These are phyloP conservation scores for Halcyon chelicuti DNA, from an alignment of 2,797 vertebrate genomes.

Conservation along the genomic window DNA sequence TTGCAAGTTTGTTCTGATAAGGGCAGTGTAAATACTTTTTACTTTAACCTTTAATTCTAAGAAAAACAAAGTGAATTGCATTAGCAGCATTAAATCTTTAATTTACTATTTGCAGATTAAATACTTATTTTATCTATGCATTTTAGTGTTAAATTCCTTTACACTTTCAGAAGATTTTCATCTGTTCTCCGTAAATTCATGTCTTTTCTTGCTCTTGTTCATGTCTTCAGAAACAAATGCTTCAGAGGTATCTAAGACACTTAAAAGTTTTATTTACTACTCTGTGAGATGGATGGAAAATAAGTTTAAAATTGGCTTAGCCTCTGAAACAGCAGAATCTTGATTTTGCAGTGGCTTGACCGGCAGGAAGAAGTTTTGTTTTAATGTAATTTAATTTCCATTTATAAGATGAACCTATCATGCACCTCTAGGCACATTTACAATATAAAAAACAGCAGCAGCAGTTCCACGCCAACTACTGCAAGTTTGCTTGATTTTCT, in stretches of 20 bases:
- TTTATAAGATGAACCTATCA: conserved; percentile 66
- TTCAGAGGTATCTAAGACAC: background rate
- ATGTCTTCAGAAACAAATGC: background rate
- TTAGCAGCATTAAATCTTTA: background rate
- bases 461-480: background rate
- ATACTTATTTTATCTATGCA: background rate
- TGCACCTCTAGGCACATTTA: conserved; percentile 63
- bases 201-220: background rate
- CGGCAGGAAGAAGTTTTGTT: conserved; percentile 70
- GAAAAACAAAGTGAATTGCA: background rate
- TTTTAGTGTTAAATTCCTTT: background rate
- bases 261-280: conserved; percentile 36
- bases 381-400: conserved; percentile 70
- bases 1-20: background rate
- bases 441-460: background rate
- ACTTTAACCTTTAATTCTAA: background rate
- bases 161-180: background rate
- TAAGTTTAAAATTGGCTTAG: conserved; percentile 29
- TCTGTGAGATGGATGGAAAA: conserved; percentile 34
- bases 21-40: background rate
- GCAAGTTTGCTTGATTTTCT: conserved; percentile 22
- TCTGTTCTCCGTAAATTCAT: background rate
- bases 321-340: conserved; percentile 34
- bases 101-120: background rate
- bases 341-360: conserved; percentile 40